Percentiles rank a stretch among this genome's conserved stretches.
Evolutionary conservation across 2,888 invertebrate species (phyloP).

Genomic region (Parasteatoda lunata): DNA sequence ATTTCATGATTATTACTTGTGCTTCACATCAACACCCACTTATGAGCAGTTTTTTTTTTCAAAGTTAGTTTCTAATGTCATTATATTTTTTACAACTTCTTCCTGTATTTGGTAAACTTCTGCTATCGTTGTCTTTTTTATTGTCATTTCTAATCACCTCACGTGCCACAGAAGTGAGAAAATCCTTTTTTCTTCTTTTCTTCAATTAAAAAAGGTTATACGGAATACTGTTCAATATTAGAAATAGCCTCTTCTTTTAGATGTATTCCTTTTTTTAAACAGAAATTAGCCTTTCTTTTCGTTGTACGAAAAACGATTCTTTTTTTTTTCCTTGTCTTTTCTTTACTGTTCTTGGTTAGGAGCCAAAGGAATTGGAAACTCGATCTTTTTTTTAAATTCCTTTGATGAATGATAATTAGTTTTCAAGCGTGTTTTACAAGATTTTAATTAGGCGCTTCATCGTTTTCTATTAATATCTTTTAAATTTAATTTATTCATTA

Average conservation of each 20-base stretch:
- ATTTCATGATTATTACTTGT: slow-evolving; percentile 43
- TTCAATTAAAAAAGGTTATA: slow-evolving; percentile 5
- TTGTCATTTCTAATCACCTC: slow-evolving; percentile 57
- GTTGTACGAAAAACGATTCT: too few relatives aligned
- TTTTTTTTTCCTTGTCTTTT: too few relatives aligned
- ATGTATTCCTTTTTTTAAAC: too few relatives aligned
- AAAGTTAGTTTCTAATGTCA: neutral
- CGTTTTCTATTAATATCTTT: too few relatives aligned
- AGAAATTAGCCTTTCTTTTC: too few relatives aligned
- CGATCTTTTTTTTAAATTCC: too few relatives aligned
- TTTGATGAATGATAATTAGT: too few relatives aligned
- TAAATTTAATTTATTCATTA: too few relatives aligned
- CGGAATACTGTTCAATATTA: neutral
- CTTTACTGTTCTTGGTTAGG: too few relatives aligned
- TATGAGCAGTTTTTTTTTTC: slow-evolving; percentile 32
- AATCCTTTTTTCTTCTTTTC: slow-evolving; percentile 5
- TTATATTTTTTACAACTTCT: slow-evolving; percentile 23
- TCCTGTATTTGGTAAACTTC: slow-evolving; percentile 44
- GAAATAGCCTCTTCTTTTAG: neutral
- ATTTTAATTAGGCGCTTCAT: too few relatives aligned
- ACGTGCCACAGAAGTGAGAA: slow-evolving; percentile 37
- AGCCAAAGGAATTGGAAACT: too few relatives aligned
- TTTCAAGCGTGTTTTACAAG: too few relatives aligned
- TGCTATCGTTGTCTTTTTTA: slow-evolving; percentile 32
- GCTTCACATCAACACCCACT: slow-evolving; percentile 38